Base-by-base conservation (phyloP, 2,797 vertebrate species). In the Scolopax rusticola region DNA sequence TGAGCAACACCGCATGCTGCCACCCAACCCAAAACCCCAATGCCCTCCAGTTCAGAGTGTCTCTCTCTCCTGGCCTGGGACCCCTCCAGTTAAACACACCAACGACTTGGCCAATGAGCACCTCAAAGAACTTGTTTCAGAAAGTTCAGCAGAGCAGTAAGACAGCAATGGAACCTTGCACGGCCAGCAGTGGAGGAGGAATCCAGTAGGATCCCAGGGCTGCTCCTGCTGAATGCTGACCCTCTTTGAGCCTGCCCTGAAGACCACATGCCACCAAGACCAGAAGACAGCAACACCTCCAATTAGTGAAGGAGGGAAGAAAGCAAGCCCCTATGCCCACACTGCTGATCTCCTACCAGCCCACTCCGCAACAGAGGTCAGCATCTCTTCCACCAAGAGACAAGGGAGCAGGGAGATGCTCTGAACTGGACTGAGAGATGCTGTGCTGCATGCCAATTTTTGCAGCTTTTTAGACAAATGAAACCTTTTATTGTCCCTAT, bases 401-500 rank as follows among this genome's bases (percentile, higher is more conserved):
- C 14, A 15, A 63, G 40, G 59, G 67, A 80, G 68, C 0, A 2
- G 28, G 74, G 70, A 53, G 43, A 84, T 68, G 65, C 82, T 89
- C 38, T 63, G 45, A 78, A 67, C 56, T 65, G 59, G 90, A 60
- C 70, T 80, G 84, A 90, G 84, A 89, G 76, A 56, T 43, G 86
- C 36, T 87, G 82, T 83, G 64, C n/a, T 64, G 11, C 27, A 40
- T 69, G 73, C 78, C 87, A 92, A 56, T 54, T 91, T 95, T 45
- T 92, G 89, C 84, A 91, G 64, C 75, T 93, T 84, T 65, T 91
- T 48, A 80, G 79, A 94, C 69, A 93, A 90, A 45, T 74, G 75
- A 61, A 93, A 82, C n/a, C 71, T 84, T 95, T 90, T 70, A 73
- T 56, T 88, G 87, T 70, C 73, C 30, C 74, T 90, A 69, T 96